phyloP scores from a whole-genome alignment of 2,113 vertebrate species.

The Paradisaea rubra region DNA sequence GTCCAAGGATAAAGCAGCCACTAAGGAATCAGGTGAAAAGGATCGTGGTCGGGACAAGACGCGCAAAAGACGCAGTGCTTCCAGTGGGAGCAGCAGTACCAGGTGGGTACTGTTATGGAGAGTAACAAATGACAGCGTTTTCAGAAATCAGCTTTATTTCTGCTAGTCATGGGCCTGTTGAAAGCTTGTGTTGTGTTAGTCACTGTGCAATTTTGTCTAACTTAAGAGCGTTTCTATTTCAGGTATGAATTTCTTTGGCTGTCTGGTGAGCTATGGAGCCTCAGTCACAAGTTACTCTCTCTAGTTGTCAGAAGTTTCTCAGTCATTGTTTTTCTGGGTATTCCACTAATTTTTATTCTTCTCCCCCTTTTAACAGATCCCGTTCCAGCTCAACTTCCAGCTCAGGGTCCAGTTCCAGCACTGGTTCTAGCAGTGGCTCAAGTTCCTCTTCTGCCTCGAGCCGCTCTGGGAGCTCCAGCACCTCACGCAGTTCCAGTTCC shows the following conservation, averaged over 20 bases:
- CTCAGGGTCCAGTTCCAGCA: slow-evolving; percentile 94
- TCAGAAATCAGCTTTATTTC: neutral
- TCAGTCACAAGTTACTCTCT: neutral
- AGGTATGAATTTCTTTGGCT: neutral
- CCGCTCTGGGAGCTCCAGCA: slow-evolving; percentile 90
- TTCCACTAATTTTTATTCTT: neutral
- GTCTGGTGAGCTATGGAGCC: neutral
- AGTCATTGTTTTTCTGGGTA: neutral
- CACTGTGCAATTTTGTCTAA: neutral
- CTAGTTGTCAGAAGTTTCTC: neutral
- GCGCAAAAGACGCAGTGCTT: slow-evolving; percentile 89
- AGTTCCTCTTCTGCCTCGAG: slow-evolving; percentile 94
- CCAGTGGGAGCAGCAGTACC: slow-evolving; percentile 91
- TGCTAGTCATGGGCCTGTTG: neutral
- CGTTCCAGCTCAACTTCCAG: slow-evolving; percentile 91
- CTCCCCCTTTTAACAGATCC: slow-evolving; percentile 38
- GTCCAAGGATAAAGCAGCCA: slow-evolving; percentile 85
- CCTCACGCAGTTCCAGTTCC: slow-evolving; percentile 90
- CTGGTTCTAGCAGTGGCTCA: slow-evolving; percentile 92
- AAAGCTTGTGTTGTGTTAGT: neutral
- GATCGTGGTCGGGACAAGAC: slow-evolving; percentile 90
- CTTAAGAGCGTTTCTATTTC: neutral
- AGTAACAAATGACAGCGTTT: neutral
- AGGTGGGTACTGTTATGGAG: slow-evolving; percentile 29
- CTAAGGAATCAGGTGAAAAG: slow-evolving; percentile 87